phyloP scores from a whole-genome alignment of 37 sponge, comb jelly and placozoan species.

The Agelas oroides region DNA sequence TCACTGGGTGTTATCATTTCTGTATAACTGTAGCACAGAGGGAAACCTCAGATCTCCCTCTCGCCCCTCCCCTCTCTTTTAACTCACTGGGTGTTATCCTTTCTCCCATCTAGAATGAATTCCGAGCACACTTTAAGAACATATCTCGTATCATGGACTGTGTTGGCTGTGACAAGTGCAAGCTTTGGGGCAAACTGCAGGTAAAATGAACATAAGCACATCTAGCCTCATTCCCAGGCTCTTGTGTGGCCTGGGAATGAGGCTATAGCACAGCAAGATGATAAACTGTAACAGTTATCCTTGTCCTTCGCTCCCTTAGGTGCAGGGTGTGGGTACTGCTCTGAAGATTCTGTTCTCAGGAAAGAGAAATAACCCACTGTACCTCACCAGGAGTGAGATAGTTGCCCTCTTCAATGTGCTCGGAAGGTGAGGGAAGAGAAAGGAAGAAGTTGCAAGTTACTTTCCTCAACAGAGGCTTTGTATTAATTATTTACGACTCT shows the following conservation, averaged over 20 bases:
- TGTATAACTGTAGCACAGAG: not conserved
- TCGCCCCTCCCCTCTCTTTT: too few species aligned
- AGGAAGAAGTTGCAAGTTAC: not conserved
- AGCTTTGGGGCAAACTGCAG: conserved; percentile 98
- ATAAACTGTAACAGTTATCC: too few species aligned
- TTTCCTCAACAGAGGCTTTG: not conserved
- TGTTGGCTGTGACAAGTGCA: conserved; percentile 97
- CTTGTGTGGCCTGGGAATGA: too few species aligned
- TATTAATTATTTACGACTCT: too few species aligned
- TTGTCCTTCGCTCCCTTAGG: conserved; percentile 33
- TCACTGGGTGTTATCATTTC: too few species aligned
- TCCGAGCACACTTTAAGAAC: conserved; percentile 90
- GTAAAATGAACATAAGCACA: conserved; percentile 18
- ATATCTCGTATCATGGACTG: conserved; percentile 99
- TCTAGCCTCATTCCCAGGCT: too few species aligned
- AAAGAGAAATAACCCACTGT: conserved; percentile 4
- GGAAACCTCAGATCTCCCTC: too few species aligned
- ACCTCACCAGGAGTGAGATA: conserved; percentile 77
- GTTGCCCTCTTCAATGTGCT: conserved; percentile 95
- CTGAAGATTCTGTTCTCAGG: conserved; percentile 92
- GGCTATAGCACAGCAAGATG: too few species aligned
- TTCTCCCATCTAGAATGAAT: conserved; percentile 68
- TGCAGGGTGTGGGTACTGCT: conserved; percentile 92
- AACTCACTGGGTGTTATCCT: too few species aligned
- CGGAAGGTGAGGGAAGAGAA: conserved; percentile 63